Conservation (phyloP, 2,797 vertebrate species). For the Typhlichthys subterraneus region DNA sequence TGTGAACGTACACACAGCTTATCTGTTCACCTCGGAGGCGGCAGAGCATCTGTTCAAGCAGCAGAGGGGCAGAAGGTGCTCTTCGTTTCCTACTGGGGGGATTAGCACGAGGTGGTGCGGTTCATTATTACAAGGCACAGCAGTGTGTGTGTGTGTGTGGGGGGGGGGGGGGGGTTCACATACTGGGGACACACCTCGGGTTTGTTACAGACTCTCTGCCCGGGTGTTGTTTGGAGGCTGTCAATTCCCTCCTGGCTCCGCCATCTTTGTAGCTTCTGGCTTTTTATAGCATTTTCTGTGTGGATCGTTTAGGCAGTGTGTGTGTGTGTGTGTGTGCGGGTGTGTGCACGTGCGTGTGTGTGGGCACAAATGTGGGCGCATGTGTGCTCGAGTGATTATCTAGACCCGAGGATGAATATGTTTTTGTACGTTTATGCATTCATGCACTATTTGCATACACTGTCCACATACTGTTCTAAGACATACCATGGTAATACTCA, state of each 20-base stretch:
- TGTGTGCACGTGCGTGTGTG: constrained; percentile 34
- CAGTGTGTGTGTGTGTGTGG: constrained; percentile 25
- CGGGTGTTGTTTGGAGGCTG: constrained; percentile 22
- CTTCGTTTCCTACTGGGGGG: constrained; percentile 38
- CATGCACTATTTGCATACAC: constrained; percentile 11
- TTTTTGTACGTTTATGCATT: constrained; percentile 9
- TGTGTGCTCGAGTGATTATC: constrained; percentile 14
- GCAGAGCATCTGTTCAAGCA: constrained; percentile 60
- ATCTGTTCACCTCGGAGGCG: constrained; percentile 30
- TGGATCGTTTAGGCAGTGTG: constrained; percentile 51
- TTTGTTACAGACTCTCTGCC: constrained; percentile 28
- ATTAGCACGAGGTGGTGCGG: constrained; percentile 54
- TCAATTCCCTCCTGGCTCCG: constrained; percentile 18
- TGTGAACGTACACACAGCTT: constrained; percentile 23
- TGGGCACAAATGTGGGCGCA: neutral
- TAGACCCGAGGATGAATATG: constrained; percentile 12
- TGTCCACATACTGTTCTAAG: neutral
- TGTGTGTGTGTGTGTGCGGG: constrained; percentile 43
- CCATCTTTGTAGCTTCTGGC: constrained; percentile 24
- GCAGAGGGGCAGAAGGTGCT: constrained; percentile 60
- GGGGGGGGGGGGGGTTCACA: neutral
- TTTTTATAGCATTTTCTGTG: constrained; percentile 38
- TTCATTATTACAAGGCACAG: constrained; percentile 48
- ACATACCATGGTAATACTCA: too few species aligned
- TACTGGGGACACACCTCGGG: constrained; percentile 41